Conservation (phyloP, 2,797 vertebrate genomes). For the Chloroceryle inda region DNA sequence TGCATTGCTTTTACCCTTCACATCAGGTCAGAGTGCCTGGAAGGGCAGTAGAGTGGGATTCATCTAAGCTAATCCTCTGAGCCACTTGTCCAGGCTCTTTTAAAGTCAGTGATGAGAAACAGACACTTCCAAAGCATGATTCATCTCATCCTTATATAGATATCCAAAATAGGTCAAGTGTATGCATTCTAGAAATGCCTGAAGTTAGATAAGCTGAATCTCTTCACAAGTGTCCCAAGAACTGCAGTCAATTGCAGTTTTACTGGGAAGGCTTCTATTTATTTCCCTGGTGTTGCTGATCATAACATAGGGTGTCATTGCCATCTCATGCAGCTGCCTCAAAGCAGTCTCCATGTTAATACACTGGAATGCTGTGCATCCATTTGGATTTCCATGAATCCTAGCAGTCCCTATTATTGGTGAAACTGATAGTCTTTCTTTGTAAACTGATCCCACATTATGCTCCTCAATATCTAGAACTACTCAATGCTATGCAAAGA, state of each 20-base stretch:
- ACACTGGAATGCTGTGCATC: conserved; percentile 6
- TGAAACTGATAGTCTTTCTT: conserved; percentile 4
- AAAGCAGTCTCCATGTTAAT: background rate
- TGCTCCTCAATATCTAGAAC: background rate
- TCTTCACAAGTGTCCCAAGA: background rate
- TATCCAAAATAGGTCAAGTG: conserved; percentile 43
- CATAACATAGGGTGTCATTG: background rate
- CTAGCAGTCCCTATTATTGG: background rate
- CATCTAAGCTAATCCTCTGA: background rate
- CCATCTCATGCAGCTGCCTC: background rate
- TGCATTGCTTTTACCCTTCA: background rate
- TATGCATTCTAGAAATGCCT: conserved; percentile 41
- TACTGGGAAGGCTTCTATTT: background rate
- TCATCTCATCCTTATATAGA: conserved; percentile 24
- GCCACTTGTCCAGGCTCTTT: background rate
- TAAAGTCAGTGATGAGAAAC: background rate
- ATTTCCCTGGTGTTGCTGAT: background rate
- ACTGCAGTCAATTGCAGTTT: background rate
- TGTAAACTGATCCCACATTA: background rate
- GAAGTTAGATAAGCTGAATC: conserved; percentile 25
- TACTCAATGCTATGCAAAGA: background rate
- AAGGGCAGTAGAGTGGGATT: background rate
- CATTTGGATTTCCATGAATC: background rate
- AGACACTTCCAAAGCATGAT: background rate
- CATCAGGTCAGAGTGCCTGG: background rate